Base-by-base conservation (phyloP, 2,797 vertebrate genomes). In the Anguilla pacifica region DNA sequence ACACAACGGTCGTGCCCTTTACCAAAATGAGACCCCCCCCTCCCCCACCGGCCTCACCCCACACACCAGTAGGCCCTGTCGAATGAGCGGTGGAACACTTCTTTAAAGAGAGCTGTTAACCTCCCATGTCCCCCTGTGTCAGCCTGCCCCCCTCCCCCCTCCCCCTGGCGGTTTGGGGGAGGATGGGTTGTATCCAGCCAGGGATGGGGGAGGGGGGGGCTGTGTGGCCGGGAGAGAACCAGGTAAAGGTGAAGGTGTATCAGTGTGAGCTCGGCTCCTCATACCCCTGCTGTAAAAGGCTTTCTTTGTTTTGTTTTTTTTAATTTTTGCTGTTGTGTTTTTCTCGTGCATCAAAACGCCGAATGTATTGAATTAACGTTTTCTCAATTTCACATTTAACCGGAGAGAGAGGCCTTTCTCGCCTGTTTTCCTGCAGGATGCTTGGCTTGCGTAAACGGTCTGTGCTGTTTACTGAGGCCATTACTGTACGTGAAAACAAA, bases 31-130 rank as follows among this genome's bases (percentile, higher is more conserved):
- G 51, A 31, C n/a, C 53, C 7, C 10, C 2, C 55, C 6, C 86
- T 31, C 31, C 31, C 31, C 31, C 31, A 31, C 31, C 31, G 31
- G 31, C 31, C 31, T 31, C 39, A 31, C 28, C 82, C 25, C 86
- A 17, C 55, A 35, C 43, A 55, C 61, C 0, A 22, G 79, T 39
- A 87, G 85, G 83, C 90, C 87, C 87, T 96, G 96, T 96, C 95
- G 95, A 97, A 95, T 94, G 94, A 94, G 93, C 94, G 92, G 94
- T 93, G 94, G 90, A 93, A 94, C 93, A 94, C 91, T 94, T 91
- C 93, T 95, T 96, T 95, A 94, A 95, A 96, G 59, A 3, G 3
- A 95, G 95, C 95, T 95, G 96, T 97, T 97, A 97, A 97, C 96
- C 96, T 97, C 95, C 96, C 95, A 96, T 96, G 96, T 94, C 90